Evolutionary conservation across 1,140 invertebrate genomes (phyloP), one percentile per base, ranked within the genome.

Genomic region (Charaxes varanes): DNA sequence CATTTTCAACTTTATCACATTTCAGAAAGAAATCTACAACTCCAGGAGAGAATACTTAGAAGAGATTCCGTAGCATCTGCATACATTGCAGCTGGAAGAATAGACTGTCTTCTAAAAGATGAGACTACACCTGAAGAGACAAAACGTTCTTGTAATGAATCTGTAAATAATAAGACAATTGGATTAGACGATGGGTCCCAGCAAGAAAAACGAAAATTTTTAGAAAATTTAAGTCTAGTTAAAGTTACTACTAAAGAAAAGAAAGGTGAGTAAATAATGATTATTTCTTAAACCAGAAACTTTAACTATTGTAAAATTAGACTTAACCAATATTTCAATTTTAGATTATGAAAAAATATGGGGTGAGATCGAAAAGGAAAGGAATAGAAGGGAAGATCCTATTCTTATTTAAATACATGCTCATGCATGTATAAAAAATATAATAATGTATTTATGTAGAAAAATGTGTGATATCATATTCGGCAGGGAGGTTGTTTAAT

Each of bases 321-420:
- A 13, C 18, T 26, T 19, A 27, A 14, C 21, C 22, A 32, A 13
- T 23, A 17, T 28, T 21, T 19, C 10, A 2, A 14, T 38, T 82
- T 21, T 54, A 85, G 84, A 55, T 13, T 74, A 78, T 28, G 82
- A 85, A 54, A 59, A 46, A 30, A 52, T 62, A 7, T 85, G 80
- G 84, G 50, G 60, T 23, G 65, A 57, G 40, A 64, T 83, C 42
- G 10, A 78, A 12, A 73, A 72, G 61, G 77, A 85, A 26, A 69
- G 72, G 22, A 72, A 72, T 51, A 48, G 74, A 15, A 59, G 74
- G 36, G 37, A 70, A 33, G 30, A 57, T 15, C 31, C 34, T 4
- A 36, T n/a, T n/a, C n/a, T n/a, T n/a, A n/a, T n/a, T n/a, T n/a
- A n/a, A n/a, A n/a, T n/a, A n/a, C n/a, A n/a, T n/a, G n/a, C n/a